Base-by-base conservation (phyloP, 2,797 vertebrate genomes). In the Huso huso region DNA sequence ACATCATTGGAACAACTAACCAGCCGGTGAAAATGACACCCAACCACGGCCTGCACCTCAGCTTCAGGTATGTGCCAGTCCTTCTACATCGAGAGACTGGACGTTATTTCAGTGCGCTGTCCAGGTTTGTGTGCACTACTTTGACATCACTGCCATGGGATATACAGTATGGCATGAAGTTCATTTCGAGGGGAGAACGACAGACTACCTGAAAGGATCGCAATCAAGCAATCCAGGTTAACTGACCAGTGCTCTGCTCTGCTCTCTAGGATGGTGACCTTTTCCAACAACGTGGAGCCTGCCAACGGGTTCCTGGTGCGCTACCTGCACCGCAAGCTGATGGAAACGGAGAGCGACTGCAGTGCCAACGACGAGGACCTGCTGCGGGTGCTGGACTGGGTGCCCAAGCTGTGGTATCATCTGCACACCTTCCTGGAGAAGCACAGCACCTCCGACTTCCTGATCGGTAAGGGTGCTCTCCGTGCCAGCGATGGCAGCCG, bases 401-500 rank as follows among this genome's bases (percentile, higher is more conserved):
- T 98, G 64, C 94, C 96, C 72, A 92, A 95, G 82, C 91, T 98
- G 59, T 98, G 96, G 96, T 98, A 98, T 75, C 93, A 98, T 71
- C 90, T 98, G 60, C 96, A 98, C 80, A 87, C 96, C 15, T 98
- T 98, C 75, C 87, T 98, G 79, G 96, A 98, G 87, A 97, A 97
- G 75, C 94, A 98, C 87, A 94, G 96, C 86, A 98, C 95, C 69
- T 95, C 95, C 0, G 96, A 98, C 81, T 98, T 98, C 84, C 96
- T 98, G 80, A 98, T 98, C 11, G 96, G 96, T 98, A 73, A 10
- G 66, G 60, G 23, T 12, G 49, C 10, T 8, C 10, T 13, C 7
- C 11, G 55, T 37, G 23, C 23, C 23, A 3, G 23, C 23, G 23
- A 18, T 18, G 15, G 15, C 15, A 18, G 15, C 15, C 1, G 15